Conservation (phyloP, 2,113 vertebrate genomes). For the Oncorhynchus clarkii region DNA sequence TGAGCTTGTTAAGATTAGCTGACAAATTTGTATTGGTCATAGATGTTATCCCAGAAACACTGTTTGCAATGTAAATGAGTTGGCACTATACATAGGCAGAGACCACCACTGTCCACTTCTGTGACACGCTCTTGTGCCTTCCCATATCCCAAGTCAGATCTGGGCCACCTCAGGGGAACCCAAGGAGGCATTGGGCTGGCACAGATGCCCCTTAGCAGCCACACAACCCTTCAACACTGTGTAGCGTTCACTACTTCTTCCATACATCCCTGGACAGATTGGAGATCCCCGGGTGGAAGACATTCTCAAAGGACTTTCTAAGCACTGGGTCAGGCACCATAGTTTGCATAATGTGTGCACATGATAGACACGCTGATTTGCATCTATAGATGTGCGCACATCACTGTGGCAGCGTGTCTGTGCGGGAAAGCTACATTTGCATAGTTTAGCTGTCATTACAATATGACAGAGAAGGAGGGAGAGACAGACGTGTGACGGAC, state of each 20-base stretch:
- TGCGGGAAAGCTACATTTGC: background rate
- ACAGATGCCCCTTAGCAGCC: background rate
- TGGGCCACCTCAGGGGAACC: background rate
- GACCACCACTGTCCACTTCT: background rate
- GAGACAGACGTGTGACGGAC: slow-evolving; percentile 9
- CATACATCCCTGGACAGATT: too few relatives aligned
- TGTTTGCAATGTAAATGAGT: background rate
- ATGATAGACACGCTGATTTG: slow-evolving; percentile 22
- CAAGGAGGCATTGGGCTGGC: background rate
- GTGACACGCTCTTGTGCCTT: background rate
- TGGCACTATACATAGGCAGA: background rate
- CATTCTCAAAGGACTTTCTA: background rate
- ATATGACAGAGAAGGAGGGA: slow-evolving; percentile 12
- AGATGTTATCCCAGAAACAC: background rate
- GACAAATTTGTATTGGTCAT: background rate
- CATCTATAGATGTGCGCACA: slow-evolving; percentile 5
- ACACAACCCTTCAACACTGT: background rate
- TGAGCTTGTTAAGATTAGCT: background rate
- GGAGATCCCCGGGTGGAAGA: too few relatives aligned
- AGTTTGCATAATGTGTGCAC: slow-evolving; percentile 32
- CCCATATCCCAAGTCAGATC: background rate
- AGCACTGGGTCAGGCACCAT: background rate
- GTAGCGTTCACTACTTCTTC: too few relatives aligned
- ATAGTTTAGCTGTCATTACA: slow-evolving; percentile 15
- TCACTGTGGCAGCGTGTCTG: background rate